Evolutionary conservation across 1,140 invertebrate genomes (phyloP).

Genomic region (Zaprionus lachaisei): DNA sequence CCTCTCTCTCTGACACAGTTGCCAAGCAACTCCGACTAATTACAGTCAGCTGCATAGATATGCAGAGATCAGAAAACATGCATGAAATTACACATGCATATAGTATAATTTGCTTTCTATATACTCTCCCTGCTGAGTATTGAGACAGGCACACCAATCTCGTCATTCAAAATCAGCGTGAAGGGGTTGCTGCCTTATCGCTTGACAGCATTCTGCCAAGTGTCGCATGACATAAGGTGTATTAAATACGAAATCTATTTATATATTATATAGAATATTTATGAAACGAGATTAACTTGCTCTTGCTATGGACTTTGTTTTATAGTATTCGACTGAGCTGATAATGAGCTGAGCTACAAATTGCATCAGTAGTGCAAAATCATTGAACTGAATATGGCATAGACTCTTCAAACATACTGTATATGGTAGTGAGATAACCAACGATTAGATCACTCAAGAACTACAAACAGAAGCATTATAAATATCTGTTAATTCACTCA

Average conservation of each 20-base stretch:
- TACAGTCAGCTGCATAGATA: slow-evolving; percentile 58
- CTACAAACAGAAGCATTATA: not conserved
- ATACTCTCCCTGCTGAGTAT: not conserved
- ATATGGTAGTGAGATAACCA: not conserved
- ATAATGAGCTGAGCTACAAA: slow-evolving; percentile 21
- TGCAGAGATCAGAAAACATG: slow-evolving; percentile 16
- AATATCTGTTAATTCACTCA: not conserved
- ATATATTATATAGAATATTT: slow-evolving; percentile 28
- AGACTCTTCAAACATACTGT: not conserved
- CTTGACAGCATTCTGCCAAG: slow-evolving; percentile 24
- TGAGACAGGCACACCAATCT: slow-evolving; percentile 17
- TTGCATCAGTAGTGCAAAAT: slow-evolving; percentile 51
- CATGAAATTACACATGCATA: slow-evolving; percentile 1
- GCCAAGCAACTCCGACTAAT: slow-evolving; percentile 54
- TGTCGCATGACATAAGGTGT: slow-evolving; percentile 60
- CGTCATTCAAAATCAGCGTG: slow-evolving; percentile 61
- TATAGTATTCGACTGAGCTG: not conserved
- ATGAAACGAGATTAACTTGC: slow-evolving; percentile 34
- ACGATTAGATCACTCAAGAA: not conserved
- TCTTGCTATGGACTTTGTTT: slow-evolving; percentile 40
- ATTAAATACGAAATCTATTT: slow-evolving; percentile 15
- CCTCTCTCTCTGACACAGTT: slow-evolving; percentile 54
- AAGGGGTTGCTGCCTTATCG: slow-evolving; percentile 59
- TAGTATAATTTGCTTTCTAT: slow-evolving; percentile 24
- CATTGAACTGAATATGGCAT: slow-evolving; percentile 54